These are phyloP conservation scores for Falcunculus frontatus DNA, from an alignment of 2,113 vertebrate genomes.

Conservation along the genomic window DNA sequence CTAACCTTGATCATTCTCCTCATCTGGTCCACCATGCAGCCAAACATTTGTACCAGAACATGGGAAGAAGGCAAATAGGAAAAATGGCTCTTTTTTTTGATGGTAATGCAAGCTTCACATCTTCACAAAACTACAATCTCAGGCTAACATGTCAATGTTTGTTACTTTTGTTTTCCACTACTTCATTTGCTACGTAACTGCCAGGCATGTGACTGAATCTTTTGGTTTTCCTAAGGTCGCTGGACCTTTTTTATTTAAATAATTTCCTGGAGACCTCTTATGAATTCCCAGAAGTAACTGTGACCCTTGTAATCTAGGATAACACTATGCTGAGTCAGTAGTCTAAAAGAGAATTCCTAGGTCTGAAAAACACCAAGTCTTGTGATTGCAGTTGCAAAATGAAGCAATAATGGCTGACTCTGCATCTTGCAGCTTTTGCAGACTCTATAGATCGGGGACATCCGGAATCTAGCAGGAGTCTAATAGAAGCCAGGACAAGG, in stretches of 20 bases:
- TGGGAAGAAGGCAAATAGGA: background rate
- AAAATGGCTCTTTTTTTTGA: background rate
- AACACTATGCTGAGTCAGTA: background rate
- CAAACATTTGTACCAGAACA: background rate
- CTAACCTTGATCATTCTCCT: background rate
- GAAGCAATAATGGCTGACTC: background rate
- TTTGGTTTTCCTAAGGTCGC: background rate
- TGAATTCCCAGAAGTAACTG: conserved; percentile 17
- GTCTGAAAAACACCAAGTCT: background rate
- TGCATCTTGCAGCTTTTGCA: background rate
- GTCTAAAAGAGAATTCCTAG: background rate
- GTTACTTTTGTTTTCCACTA: background rate
- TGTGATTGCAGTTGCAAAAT: background rate
- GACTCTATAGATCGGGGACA: background rate
- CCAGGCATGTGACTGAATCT: background rate
- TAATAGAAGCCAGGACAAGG: background rate
- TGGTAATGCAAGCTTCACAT: background rate
- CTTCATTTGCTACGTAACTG: background rate
- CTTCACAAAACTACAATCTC: background rate
- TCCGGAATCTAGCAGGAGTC: background rate
- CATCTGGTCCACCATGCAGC: background rate
- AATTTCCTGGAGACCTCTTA: background rate
- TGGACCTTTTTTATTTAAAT: background rate
- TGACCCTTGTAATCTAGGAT: background rate
- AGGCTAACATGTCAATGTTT: background rate